Conservation (phyloP, 2,888 invertebrate species). For the Charanyca ferruginea region DNA sequence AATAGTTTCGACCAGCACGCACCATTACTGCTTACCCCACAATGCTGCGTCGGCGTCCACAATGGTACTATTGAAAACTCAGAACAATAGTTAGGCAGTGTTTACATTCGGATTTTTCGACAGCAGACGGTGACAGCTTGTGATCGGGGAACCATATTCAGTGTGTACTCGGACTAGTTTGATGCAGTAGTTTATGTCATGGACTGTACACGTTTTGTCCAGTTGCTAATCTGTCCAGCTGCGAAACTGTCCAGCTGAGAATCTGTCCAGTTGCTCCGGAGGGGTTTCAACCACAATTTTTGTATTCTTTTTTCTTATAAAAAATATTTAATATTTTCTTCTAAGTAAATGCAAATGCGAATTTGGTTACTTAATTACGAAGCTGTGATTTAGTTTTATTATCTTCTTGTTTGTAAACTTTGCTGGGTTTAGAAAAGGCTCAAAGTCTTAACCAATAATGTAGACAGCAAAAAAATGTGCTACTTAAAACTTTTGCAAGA, state of each 20-base stretch:
- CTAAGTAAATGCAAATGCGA: too few relatives aligned
- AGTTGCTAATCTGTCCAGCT: too few relatives aligned
- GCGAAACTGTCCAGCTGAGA: too few relatives aligned
- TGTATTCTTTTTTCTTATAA: too few relatives aligned
- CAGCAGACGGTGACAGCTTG: conserved; percentile 76
- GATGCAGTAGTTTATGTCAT: neutral
- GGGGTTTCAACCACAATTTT: too few relatives aligned
- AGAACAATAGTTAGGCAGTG: conserved; percentile 81
- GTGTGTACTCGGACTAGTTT: conserved; percentile 2
- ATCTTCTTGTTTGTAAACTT: too few relatives aligned
- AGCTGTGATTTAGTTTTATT: too few relatives aligned
- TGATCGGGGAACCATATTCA: conserved; percentile 54
- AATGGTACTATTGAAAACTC: conserved; percentile 78
- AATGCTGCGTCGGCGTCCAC: conserved; percentile 61
- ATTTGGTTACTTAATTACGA: too few relatives aligned
- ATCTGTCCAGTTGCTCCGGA: too few relatives aligned
- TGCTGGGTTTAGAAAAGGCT: too few relatives aligned
- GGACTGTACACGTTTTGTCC: too few relatives aligned
- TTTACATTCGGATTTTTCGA: conserved; percentile 75
- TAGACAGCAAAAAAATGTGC: conserved; percentile 5
- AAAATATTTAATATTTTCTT: too few relatives aligned
- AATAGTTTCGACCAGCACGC: conserved; percentile 71
- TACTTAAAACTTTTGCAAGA: conserved; percentile 33
- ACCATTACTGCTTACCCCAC: conserved; percentile 69
- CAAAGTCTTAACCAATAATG: conserved; percentile 3